Percentiles rank a stretch among this genome's conserved stretches.
Evolutionary conservation across 2,113 vertebrate species (phyloP).

Genomic region (Sorex fumeus): DNA sequence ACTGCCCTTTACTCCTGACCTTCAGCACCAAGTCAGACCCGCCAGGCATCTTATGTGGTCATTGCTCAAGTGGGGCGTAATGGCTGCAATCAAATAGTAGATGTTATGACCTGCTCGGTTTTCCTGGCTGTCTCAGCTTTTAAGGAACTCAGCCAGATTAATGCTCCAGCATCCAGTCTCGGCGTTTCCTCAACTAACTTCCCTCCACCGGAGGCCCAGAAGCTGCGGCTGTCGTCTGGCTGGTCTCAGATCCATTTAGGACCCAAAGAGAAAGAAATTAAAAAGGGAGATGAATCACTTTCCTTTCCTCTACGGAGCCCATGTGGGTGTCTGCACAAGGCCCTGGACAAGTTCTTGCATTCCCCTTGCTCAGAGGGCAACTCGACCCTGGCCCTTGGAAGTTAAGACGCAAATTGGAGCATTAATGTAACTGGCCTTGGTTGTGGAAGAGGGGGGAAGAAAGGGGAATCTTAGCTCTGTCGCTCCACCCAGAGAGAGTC

Average conservation of each 20-base stretch:
- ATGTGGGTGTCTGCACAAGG: background rate
- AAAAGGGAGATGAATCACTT: background rate
- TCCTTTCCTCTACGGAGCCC: background rate
- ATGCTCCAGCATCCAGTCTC: background rate
- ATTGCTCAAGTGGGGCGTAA: background rate
- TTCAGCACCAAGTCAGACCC: background rate
- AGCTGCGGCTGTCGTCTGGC: background rate
- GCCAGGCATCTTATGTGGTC: background rate
- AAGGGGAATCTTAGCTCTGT: background rate
- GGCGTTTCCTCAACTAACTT: background rate
- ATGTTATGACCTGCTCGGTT: background rate
- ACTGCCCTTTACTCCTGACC: too few relatives aligned
- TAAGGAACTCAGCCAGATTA: too few relatives aligned
- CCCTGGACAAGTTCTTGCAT: background rate
- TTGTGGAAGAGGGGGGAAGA: background rate
- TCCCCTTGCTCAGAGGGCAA: background rate
- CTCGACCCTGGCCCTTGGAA: background rate
- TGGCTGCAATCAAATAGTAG: too few relatives aligned
- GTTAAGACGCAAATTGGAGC: background rate
- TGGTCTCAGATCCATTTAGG: background rate
- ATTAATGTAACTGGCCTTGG: background rate
- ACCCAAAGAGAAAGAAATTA: constrained; percentile 19
- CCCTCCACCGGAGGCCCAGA: background rate
- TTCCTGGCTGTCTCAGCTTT: background rate
- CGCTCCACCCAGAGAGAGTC: rapidly evolving